These are phyloP conservation scores for Drosophila merina DNA, from an alignment of 2,888 invertebrate genomes.

Conservation along the genomic window DNA sequence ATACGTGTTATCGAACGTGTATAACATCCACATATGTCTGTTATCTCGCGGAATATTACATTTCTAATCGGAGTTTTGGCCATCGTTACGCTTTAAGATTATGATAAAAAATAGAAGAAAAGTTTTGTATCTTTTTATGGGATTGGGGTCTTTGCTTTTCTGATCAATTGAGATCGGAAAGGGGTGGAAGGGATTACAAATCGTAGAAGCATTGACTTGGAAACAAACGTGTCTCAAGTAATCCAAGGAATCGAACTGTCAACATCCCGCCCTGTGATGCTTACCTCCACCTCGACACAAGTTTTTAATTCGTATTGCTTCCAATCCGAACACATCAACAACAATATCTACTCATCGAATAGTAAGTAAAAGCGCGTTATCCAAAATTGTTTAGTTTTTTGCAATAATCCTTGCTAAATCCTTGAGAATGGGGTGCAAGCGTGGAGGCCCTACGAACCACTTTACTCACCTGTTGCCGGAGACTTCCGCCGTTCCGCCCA, in stretches of 20 bases:
- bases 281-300: not conserved
- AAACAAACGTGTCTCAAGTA: not conserved
- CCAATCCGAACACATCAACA: not conserved
- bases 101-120: not conserved
- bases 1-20: not conserved
- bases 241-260: not conserved
- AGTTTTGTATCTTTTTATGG: no score
- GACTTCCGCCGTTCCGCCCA: no score
- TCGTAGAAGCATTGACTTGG: not conserved
- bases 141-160: not conserved
- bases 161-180: no score
- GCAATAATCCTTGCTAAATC: no score
- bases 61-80: not conserved
- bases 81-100: not conserved
- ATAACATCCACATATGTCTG: not conserved
- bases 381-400: not conserved
- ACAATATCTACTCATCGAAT: not conserved
- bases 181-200: no score
- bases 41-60: not conserved
- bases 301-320: not conserved
- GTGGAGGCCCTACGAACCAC: no score
- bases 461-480: no score
- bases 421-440: no score
- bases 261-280: not conserved
- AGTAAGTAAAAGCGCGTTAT: not conserved